Percentiles rank a stretch among this genome's conserved stretches.
Conservation (phyloP, 2,888 invertebrate species). For the Acanthoscelides obtectus region DNA sequence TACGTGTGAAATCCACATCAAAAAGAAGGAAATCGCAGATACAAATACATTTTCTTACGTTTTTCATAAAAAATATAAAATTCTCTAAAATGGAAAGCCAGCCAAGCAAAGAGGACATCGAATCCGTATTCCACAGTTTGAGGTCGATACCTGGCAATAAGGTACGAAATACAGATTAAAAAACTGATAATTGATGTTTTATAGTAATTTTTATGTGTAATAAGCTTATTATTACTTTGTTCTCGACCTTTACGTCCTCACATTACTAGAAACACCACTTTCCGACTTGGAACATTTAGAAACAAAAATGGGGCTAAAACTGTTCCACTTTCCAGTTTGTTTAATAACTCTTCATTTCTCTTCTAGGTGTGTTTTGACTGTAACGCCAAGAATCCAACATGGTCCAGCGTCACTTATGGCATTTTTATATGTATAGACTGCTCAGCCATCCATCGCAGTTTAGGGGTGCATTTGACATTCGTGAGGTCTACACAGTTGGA, state of each 20-base stretch:
- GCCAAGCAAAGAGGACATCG: slow-evolving; percentile 86
- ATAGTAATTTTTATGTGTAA: too few relatives aligned
- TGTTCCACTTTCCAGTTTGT: slow-evolving; percentile 9
- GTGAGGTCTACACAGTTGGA: slow-evolving; percentile 97
- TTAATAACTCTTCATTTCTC: background rate
- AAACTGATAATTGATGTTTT: too few relatives aligned
- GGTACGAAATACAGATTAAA: slow-evolving; percentile 53
- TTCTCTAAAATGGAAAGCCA: slow-evolving; percentile 37
- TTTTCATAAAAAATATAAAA: background rate
- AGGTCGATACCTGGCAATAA: slow-evolving; percentile 85
- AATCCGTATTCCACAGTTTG: slow-evolving; percentile 85
- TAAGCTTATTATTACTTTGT: too few relatives aligned
- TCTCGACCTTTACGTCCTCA: too few relatives aligned
- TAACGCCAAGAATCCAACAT: slow-evolving; percentile 95
- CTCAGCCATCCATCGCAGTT: slow-evolving; percentile 92
- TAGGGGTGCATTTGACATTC: slow-evolving; percentile 96
- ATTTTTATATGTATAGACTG: slow-evolving; percentile 99
- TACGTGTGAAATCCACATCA: background rate
- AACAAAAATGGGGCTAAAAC: background rate
- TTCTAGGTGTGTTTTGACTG: slow-evolving; percentile 96
- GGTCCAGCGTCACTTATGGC: slow-evolving; percentile 98
- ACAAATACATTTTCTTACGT: background rate
- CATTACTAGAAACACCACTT: too few relatives aligned
- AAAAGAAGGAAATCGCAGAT: background rate
- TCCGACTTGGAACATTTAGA: background rate